A percentile compares a stretch with the other conserved stretches of the same genome.
Evolutionary conservation across 2,888 invertebrate species (phyloP).

Genomic region (Beris chalybata): DNA sequence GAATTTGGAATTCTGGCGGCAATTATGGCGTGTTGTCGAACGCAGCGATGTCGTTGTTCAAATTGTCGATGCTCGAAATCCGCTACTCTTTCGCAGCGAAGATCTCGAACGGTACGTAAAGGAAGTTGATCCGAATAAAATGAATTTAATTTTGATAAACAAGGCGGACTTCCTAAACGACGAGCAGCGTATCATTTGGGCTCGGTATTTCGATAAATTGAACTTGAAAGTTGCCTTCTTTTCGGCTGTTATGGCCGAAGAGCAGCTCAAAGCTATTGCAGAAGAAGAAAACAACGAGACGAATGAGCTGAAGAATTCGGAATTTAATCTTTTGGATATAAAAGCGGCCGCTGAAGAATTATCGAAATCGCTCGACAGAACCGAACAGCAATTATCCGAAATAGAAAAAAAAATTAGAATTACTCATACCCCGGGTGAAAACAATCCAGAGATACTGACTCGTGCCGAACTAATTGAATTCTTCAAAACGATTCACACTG

Average conservation of each 20-base stretch:
- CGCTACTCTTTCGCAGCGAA: slow-evolving; percentile 86
- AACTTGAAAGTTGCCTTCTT: slow-evolving; percentile 83
- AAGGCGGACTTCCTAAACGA: slow-evolving; percentile 91
- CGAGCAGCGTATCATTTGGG: slow-evolving; percentile 81
- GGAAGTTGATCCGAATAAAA: slow-evolving; percentile 71
- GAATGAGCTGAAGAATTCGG: background rate
- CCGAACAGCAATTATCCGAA: slow-evolving; percentile 61
- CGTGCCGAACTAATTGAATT: slow-evolving; percentile 72
- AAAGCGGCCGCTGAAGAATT: slow-evolving; percentile 60
- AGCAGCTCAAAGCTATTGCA: slow-evolving; percentile 54
- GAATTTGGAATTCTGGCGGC: slow-evolving; percentile 97
- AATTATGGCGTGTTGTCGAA: slow-evolving; percentile 98
- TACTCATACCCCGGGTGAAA: slow-evolving; percentile 43
- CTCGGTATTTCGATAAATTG: slow-evolving; percentile 75
- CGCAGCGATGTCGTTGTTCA: slow-evolving; percentile 90
- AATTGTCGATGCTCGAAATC: slow-evolving; percentile 96
- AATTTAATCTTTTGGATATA: slow-evolving; percentile 31
- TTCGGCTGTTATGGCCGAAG: slow-evolving; percentile 73
- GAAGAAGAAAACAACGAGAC: slow-evolving; percentile 38
- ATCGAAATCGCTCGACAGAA: slow-evolving; percentile 59
- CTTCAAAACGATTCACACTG: slow-evolving; percentile 65
- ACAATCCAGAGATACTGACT: slow-evolving; percentile 57
- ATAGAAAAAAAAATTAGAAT: slow-evolving; percentile 60
- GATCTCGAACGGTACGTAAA: slow-evolving; percentile 87
- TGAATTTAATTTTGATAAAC: slow-evolving; percentile 86